Conservation (phyloP, 2,113 vertebrate species). For the Benthochromis sp. region DNA sequence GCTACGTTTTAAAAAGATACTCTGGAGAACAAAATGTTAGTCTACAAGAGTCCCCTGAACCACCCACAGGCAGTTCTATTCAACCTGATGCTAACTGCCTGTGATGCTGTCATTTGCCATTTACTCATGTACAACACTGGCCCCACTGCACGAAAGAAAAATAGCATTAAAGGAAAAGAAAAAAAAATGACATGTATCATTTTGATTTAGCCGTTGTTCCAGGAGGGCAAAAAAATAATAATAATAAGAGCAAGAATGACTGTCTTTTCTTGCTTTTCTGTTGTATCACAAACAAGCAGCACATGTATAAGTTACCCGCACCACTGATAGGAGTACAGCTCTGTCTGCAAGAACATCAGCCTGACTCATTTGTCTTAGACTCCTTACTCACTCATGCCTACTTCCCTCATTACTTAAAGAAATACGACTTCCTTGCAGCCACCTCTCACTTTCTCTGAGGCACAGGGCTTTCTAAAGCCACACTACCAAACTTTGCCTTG, state of each 20-base stretch:
- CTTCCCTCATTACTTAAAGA: not conserved
- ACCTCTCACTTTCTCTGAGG: not conserved
- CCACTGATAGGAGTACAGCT: not conserved
- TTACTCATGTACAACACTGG: constrained; percentile 31
- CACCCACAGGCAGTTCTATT: constrained; percentile 13
- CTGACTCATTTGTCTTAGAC: not conserved
- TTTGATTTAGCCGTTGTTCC: not conserved
- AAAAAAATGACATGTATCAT: not conserved
- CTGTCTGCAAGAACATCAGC: not conserved
- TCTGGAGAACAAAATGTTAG: constrained; percentile 13
- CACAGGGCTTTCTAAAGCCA: not conserved
- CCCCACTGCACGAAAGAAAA: not conserved
- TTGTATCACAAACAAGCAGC: not conserved
- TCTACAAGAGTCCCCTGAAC: constrained; percentile 7
- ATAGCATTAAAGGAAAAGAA: not conserved
- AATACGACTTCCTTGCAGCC: not conserved
- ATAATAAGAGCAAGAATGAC: not conserved
- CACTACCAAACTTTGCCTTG: not conserved
- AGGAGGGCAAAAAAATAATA: not conserved
- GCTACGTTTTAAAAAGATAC: not conserved
- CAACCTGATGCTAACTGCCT: constrained; percentile 45
- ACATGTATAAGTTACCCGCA: not conserved
- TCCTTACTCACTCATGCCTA: not conserved
- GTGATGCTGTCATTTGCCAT: constrained; percentile 55
- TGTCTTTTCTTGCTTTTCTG: not conserved